Percentiles rank a stretch among this genome's conserved stretches.
phyloP scores from a whole-genome alignment of 2,113 vertebrate genomes.

The Trematomus loennbergii region DNA sequence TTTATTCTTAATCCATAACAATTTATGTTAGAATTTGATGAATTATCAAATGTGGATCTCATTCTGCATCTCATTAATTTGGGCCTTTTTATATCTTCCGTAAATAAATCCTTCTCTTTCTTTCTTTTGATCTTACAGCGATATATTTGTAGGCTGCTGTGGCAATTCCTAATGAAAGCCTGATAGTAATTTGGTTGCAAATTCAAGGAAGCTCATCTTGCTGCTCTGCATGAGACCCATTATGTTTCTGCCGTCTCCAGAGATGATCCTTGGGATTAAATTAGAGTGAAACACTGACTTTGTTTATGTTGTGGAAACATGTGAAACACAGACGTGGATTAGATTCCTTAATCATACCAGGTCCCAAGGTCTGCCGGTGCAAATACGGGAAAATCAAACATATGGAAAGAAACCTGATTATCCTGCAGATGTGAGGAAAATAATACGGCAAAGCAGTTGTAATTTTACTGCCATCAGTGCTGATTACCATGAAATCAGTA shows the following conservation, averaged over 20 bases:
- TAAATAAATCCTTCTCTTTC: neutral
- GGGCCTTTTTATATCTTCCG: neutral
- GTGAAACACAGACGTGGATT: constrained; percentile 17
- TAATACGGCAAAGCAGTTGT: neutral
- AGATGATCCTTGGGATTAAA: constrained; percentile 56
- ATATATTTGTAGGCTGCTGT: neutral
- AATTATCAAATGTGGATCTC: neutral
- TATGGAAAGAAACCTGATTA: neutral
- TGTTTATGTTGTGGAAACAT: constrained; percentile 15
- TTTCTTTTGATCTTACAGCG: neutral
- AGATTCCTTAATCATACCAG: neutral
- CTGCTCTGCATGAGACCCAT: constrained; percentile 47
- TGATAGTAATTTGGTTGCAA: constrained; percentile 40
- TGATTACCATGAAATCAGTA: constrained; percentile 27
- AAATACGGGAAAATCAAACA: constrained; percentile 15
- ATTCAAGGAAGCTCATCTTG: constrained; percentile 40
- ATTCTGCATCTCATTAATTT: constrained; percentile 35
- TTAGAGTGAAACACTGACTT: constrained; percentile 42
- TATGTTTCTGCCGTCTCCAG: constrained; percentile 36
- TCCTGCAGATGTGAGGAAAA: constrained; percentile 15
- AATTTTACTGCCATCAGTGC: constrained; percentile 7
- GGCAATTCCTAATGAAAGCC: constrained; percentile 33
- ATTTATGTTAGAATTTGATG: constrained; percentile 16
- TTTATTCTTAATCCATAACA: constrained; percentile 17
- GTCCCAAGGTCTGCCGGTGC: neutral